phyloP scores from a whole-genome alignment of 2,797 vertebrate genomes.

The Aphelocoma californica region DNA sequence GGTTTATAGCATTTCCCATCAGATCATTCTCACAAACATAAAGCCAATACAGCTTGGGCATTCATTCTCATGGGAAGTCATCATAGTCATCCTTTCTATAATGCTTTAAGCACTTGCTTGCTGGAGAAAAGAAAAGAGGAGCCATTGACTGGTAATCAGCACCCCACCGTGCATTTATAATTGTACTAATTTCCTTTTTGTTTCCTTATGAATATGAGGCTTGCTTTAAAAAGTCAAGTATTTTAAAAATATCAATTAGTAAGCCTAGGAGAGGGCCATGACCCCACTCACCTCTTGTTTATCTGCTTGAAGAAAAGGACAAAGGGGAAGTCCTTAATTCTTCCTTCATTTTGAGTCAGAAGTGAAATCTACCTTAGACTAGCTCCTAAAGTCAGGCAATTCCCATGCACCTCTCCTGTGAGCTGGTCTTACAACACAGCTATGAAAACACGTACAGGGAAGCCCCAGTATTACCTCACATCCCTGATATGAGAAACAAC shows the following conservation, averaged over 20 bases:
- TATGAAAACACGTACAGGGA: fast-evolving
- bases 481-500: background rate
- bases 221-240: conserved; percentile 49
- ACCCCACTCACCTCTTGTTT: conserved; percentile 28
- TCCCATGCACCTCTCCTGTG: background rate
- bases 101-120: conserved; percentile 33
- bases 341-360: background rate
- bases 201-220: conserved; percentile 50
- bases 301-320: background rate
- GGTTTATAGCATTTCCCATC: conserved; percentile 38
- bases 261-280: background rate
- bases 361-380: background rate
- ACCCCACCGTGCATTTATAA: conserved; percentile 34
- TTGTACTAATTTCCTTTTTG: conserved; percentile 54
- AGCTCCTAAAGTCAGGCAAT: background rate
- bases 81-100: conserved; percentile 46
- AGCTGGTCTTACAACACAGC: background rate
- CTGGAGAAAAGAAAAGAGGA: conserved; percentile 45
- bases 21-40: conserved; percentile 50
- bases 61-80: conserved; percentile 44
- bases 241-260: conserved; percentile 27
- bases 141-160: conserved; percentile 58
- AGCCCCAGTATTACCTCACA: background rate
- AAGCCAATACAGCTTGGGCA: conserved; percentile 33
- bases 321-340: background rate